Evolutionary conservation across 2,797 vertebrate genomes (phyloP).

Genomic region (Fistularia commersonii): DNA sequence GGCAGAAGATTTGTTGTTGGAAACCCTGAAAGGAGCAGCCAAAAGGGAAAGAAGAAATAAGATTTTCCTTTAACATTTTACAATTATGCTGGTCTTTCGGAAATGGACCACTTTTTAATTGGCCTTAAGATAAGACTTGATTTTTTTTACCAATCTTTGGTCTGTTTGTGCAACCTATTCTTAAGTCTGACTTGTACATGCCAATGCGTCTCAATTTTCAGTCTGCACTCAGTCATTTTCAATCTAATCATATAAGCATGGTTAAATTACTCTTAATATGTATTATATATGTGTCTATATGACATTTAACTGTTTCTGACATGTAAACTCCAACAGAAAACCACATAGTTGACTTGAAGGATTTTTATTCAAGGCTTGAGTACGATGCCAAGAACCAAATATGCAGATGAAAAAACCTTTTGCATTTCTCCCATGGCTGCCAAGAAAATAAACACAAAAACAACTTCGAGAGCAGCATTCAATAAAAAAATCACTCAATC

Average conservation of each 20-base stretch:
- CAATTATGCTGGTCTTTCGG: too few species aligned
- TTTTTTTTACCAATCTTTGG: too few species aligned
- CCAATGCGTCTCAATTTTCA: not conserved
- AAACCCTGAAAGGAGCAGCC: too few species aligned
- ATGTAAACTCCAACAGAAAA: not conserved
- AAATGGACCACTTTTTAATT: too few species aligned
- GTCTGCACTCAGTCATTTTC: not conserved
- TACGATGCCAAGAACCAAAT: not conserved
- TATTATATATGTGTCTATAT: not conserved
- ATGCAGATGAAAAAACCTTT: not conserved
- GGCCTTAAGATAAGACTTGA: too few species aligned
- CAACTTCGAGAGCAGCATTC: conserved; percentile 3
- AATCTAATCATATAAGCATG: not conserved
- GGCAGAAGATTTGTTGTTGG: too few species aligned
- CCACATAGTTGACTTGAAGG: not conserved
- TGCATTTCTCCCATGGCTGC: not conserved
- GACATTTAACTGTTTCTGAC: not conserved
- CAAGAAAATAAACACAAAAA: conserved; percentile 5
- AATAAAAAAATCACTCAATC: not conserved
- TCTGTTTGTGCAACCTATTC: too few species aligned
- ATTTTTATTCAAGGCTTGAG: not conserved
- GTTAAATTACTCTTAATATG: not conserved
- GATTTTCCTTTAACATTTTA: too few species aligned
- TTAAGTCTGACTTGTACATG: too few species aligned
- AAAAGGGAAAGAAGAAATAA: too few species aligned